Conservation (phyloP, 2,797 vertebrate genomes). For the Selene dorsalis region DNA sequence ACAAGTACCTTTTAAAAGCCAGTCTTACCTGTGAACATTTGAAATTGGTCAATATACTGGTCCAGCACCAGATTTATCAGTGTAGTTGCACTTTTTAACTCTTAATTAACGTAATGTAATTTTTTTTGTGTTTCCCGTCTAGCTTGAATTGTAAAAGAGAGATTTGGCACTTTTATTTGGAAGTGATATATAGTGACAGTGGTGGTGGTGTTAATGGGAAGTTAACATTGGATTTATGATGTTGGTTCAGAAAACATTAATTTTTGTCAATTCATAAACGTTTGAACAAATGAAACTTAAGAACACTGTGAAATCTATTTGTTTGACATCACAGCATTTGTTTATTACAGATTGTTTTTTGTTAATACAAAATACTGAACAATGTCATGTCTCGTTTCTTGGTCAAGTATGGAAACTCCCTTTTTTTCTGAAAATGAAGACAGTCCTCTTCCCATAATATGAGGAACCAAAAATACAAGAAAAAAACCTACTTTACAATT, state of each 20-base stretch:
- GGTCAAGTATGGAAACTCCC: conserved; percentile 71
- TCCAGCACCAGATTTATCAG: not conserved
- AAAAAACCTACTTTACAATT: conserved; percentile 66
- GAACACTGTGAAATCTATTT: conserved; percentile 30
- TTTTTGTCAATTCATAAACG: conserved; percentile 28
- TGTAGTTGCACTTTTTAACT: too few species aligned
- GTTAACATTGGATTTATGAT: not conserved
- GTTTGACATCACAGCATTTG: conserved; percentile 75
- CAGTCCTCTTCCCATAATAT: conserved; percentile 52
- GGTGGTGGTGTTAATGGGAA: not conserved
- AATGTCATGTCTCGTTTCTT: conserved; percentile 59
- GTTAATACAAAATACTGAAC: conserved; percentile 80
- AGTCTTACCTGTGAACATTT: not conserved
- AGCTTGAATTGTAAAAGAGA: not conserved
- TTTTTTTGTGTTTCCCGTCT: too few species aligned
- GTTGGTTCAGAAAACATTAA: conserved; percentile 36
- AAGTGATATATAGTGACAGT: too few species aligned
- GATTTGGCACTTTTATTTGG: too few species aligned
- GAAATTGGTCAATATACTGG: too few species aligned
- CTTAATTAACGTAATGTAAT: too few species aligned
- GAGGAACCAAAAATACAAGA: conserved; percentile 56
- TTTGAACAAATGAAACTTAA: conserved; percentile 24
- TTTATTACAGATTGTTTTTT: conserved; percentile 70
- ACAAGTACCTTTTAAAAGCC: not conserved
- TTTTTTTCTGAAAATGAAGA: conserved; percentile 74